phyloP scores from a whole-genome alignment of 2,888 invertebrate genomes.

The Scelioninae gen. 1 region DNA sequence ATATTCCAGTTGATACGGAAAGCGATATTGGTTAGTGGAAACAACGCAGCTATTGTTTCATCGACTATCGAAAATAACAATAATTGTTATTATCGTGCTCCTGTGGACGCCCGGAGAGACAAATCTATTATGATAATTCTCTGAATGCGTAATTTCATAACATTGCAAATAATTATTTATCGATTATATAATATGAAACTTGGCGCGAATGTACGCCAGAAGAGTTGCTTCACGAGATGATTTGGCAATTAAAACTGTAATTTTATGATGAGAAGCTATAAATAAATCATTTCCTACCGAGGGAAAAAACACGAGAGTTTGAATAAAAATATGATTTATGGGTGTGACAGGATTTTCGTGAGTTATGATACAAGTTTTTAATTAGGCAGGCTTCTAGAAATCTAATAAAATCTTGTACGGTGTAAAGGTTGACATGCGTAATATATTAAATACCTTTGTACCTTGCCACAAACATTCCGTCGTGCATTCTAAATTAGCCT shows the following conservation, averaged over 20 bases:
- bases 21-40: conserved; percentile 42
- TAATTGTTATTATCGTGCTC: conserved; percentile 48
- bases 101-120: conserved; percentile 21
- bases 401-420: conserved; percentile 65
- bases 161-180: conserved; percentile 46
- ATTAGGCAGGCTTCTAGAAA: conserved; percentile 64
- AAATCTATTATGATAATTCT: conserved; percentile 55
- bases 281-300: conserved; percentile 56
- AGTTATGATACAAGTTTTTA: conserved; percentile 68
- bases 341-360: conserved; percentile 57
- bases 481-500: conserved; percentile 64
- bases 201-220: too few species aligned
- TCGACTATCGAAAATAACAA: conserved; percentile 44
- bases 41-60: conserved; percentile 42
- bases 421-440: conserved; percentile 57
- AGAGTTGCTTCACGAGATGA: conserved; percentile 29
- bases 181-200: conserved; percentile 11
- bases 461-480: conserved; percentile 54
- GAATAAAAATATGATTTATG: conserved; percentile 63
- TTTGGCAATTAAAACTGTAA: conserved; percentile 46
- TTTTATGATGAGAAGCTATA: conserved; percentile 37
- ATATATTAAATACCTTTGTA: conserved; percentile 67
- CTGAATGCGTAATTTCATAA: conserved; percentile 34
- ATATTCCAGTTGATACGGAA: conserved; percentile 33
- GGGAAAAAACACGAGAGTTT: conserved; percentile 42